These are phyloP conservation scores for Drosophila ercepeae DNA, from an alignment of 1,140 invertebrate species.

Conservation along the genomic window DNA sequence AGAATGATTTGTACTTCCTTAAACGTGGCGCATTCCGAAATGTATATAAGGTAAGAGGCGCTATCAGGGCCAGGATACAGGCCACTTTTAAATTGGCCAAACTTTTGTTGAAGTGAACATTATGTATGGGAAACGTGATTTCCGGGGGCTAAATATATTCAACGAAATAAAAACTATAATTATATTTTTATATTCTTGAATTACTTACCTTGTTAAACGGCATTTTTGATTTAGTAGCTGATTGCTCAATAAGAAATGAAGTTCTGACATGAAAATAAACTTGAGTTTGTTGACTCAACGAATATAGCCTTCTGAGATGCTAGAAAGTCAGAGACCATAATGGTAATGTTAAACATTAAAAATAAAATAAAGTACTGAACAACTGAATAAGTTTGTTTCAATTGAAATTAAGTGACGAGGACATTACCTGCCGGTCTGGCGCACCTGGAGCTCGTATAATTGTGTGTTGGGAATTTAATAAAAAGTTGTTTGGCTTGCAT, in stretches of 20 bases:
- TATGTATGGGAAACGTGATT: conserved; percentile 61
- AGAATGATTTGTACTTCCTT: conserved; percentile 38
- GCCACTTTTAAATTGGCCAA: conserved; percentile 25
- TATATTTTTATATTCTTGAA: too few species aligned
- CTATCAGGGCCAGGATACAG: conserved; percentile 3
- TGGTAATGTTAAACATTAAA: neutral
- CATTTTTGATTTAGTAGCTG: conserved; percentile 12
- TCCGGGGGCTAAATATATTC: conserved; percentile 1
- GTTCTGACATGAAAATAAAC: neutral
- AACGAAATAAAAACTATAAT: neutral
- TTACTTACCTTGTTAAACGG: conserved; percentile 15
- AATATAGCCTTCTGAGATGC: neutral
- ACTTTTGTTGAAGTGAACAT: conserved; percentile 28
- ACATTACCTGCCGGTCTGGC: conserved; percentile 4
- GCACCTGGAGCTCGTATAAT: conserved; percentile 37
- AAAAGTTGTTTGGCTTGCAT: conserved; percentile 12
- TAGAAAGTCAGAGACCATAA: too few species aligned
- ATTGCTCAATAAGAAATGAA: neutral
- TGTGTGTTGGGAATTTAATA: conserved; percentile 9
- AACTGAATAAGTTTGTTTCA: neutral
- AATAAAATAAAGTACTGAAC: neutral
- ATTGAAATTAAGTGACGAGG: neutral
- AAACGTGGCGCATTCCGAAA: conserved; percentile 28
- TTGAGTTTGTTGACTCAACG: neutral
- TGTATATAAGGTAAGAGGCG: conserved; percentile 14